Evolutionary conservation across 1,140 invertebrate genomes (phyloP).

Genomic region (Nasonia giraulti): DNA sequence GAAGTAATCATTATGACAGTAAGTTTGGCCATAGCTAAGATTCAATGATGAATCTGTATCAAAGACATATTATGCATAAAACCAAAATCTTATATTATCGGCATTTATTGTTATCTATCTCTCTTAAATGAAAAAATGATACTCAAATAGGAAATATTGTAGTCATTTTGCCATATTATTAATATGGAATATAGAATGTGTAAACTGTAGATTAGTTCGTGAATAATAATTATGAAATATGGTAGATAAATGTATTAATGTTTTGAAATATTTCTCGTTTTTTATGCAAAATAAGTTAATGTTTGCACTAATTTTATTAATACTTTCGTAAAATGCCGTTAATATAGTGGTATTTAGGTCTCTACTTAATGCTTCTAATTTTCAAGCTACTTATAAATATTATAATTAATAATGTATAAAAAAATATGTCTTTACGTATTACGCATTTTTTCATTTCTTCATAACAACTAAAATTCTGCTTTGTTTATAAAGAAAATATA

Average conservation of each 20-base stretch:
- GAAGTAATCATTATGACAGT: slow-evolving; percentile 56
- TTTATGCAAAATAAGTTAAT: too few species aligned
- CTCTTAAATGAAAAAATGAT: not conserved
- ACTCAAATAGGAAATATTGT: not conserved
- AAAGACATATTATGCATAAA: not conserved
- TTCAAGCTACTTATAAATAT: not conserved
- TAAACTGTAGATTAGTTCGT: not conserved
- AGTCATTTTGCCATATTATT: not conserved
- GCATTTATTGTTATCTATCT: not conserved
- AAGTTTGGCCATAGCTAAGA: slow-evolving; percentile 37
- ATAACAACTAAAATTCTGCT: not conserved
- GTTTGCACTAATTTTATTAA: not conserved
- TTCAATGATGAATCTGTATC: slow-evolving; percentile 5
- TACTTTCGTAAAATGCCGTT: not conserved
- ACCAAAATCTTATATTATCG: not conserved
- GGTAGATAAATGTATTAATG: not conserved
- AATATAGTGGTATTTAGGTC: not conserved
- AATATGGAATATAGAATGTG: not conserved
- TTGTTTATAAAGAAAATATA: not conserved
- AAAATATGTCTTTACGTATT: not conserved
- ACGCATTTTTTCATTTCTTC: not conserved
- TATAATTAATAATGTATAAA: not conserved
- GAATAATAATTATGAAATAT: not conserved
- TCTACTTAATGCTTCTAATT: not conserved
- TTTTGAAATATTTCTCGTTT: not conserved